Percentiles rank a stretch among this genome's conserved stretches.
Evolutionary conservation across 2,797 vertebrate genomes (phyloP).

Genomic region (Miichthys miiuy): DNA sequence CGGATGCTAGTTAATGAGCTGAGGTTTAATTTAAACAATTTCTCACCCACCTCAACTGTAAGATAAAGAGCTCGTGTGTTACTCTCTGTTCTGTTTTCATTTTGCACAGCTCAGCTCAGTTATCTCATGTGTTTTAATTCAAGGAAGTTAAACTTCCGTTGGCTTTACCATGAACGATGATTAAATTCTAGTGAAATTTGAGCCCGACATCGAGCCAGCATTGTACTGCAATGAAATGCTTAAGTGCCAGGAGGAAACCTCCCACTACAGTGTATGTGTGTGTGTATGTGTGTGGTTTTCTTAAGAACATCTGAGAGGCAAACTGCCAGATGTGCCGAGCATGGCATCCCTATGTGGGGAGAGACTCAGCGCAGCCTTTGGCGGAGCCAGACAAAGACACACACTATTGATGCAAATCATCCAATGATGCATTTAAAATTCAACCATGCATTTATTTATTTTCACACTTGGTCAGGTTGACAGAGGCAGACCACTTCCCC

Average conservation of each 20-base stretch:
- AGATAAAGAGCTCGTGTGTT: background rate
- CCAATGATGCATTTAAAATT: constrained; percentile 8
- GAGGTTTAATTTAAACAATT: constrained; percentile 5
- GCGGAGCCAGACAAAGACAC: background rate
- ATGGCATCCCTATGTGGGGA: background rate
- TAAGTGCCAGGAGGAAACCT: too few relatives aligned
- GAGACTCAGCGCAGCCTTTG: constrained; percentile 5
- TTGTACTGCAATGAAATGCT: too few relatives aligned
- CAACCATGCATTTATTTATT: background rate
- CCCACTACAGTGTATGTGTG: too few relatives aligned
- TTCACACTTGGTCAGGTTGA: background rate
- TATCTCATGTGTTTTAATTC: background rate
- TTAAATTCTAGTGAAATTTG: background rate
- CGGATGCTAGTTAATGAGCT: constrained; percentile 9
- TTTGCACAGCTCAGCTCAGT: background rate
- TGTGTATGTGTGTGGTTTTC: background rate
- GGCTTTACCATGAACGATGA: background rate
- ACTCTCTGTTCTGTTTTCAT: background rate
- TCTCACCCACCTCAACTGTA: background rate
- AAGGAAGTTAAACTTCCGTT: background rate
- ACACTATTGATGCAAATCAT: constrained; percentile 14
- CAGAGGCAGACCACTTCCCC: background rate
- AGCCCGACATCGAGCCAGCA: too few relatives aligned
- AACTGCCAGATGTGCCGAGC: constrained; percentile 13
- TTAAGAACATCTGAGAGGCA: constrained; percentile 21